Evolutionary conservation across 2,888 invertebrate species (phyloP).

Genomic region (Sialis fuliginosa): DNA sequence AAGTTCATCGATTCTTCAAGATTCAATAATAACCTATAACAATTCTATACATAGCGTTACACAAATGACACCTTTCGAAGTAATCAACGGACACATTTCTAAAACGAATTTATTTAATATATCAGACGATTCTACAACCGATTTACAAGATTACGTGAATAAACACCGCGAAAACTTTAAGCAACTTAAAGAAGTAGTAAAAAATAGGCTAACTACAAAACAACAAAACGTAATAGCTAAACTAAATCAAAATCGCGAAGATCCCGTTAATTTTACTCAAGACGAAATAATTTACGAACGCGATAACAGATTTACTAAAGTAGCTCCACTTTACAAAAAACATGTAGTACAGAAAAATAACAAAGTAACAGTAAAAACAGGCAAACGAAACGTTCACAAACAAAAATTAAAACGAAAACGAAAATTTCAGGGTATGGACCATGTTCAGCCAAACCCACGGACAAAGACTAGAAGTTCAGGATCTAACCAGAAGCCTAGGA

Average conservation of each 20-base stretch:
- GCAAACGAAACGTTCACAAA: neutral
- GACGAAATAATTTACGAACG: neutral
- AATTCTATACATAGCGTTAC: neutral
- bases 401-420: neutral
- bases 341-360: neutral
- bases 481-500: too few species aligned
- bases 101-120: neutral
- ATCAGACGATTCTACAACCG: too few species aligned
- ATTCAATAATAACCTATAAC: neutral
- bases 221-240: constrained; percentile 4
- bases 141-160: too few species aligned
- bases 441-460: constrained; percentile 1
- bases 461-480: too few species aligned
- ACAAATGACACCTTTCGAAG: neutral
- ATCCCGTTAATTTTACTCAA: neutral
- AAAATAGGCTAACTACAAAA: constrained; percentile 2
- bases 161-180: neutral
- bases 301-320: neutral
- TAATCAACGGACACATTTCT: neutral
- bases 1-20: neutral
- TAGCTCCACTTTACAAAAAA: neutral
- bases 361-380: neutral
- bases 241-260: constrained; percentile 7
- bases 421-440: neutral
- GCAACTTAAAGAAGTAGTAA: constrained; percentile 1